Evolutionary conservation across 2,113 vertebrate species (phyloP), one percentile per base, ranked within the genome.

Genomic region (Brienomyrus longianalis): DNA sequence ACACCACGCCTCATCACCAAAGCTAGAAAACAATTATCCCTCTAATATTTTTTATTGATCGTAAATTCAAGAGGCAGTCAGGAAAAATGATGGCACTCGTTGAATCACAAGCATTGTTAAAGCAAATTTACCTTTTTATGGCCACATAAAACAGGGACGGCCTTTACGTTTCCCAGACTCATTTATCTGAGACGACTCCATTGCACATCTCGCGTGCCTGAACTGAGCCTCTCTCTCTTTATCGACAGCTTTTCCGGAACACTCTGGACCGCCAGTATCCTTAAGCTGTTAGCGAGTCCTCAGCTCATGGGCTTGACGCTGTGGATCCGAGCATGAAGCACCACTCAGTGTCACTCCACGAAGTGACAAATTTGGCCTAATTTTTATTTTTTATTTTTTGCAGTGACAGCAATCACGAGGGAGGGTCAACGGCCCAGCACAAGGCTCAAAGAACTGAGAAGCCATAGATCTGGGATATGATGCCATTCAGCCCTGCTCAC

Each of bases 41-140:
- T 80, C 35, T 80, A 80, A 80, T 80, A 80, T 80, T 80, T 80
- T 80, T 80, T 43, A 80, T 80, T 80, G 74, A 80, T 80, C n/a
- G 31, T 80, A 80, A 70, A 70, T 70, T 70, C 62, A 80, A 80
- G 74, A 1, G 3, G 35, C 39, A 43, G 74, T 13, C 15, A 43
- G 74, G 35, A 19, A 35, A 80, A 17, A 43, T 80, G 74, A 80
- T 43, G 2, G 74, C 17, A 6, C 35, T 80, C 74, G 7, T 13
- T 39, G 74, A 39, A 80, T 15, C 35, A 0, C 39, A 43, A 80
- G 35, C 74, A 80, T 80, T 80, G 74, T 80, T 80, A 80, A 80
- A 80, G 31, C 74, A 80, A 80, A 80, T 80, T 80, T 80, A 19
- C 74, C 74, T 80, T 80, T 35, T 80, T 39, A 80, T 2, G 74